Base-by-base conservation (phyloP, 2,113 vertebrate species). In the Eptesicus fuscus region DNA sequence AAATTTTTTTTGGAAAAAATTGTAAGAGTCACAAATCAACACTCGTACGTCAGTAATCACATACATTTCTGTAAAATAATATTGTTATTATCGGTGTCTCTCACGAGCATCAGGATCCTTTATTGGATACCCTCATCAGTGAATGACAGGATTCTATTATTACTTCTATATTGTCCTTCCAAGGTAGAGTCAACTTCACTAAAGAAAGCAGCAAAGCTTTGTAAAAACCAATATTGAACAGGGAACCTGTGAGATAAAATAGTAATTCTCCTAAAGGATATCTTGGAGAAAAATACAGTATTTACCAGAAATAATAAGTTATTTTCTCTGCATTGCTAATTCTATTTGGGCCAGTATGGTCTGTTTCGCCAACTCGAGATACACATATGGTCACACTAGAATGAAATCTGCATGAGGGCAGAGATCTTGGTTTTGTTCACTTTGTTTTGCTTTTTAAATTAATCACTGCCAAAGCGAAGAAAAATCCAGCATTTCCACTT, bases 161-260 rank as follows among this genome's bases (percentile, higher is more conserved):
- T 76, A 65, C 40, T 89, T 93, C 71, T 90, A 51, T 53, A 49
- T 44, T 90, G 35, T 92, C 78, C 59, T 93, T 40, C 71, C 37
- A 49, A 87, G 65, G 61, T 51, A 70, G 79, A 94, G 93, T 73
- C 42, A 63, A 83, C 47, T 71, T 86, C 65, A 47, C 56, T 37
- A 71, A 89, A 88, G 86, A 95, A 94, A 91, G 49, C 69, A 91
- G 67, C 25, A 93, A 83, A 79, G 73, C 47, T 93, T 97, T 96
- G 91, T 30, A 95, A 95, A 95, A 95, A 56, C 83, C 25, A 16
- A 67, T 88, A 84, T 89, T 83, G 87, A 63, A 65, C 74, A 82
- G 83, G 88, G 61, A 95, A 93, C 32, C 9, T 93, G 23, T 42
- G 28, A 80, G 80, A 96, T 93, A 91, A 96, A 97, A 93, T 94